Base-by-base conservation (phyloP, 64 coral and sea anemone species). In the Stylophora pistillata region DNA sequence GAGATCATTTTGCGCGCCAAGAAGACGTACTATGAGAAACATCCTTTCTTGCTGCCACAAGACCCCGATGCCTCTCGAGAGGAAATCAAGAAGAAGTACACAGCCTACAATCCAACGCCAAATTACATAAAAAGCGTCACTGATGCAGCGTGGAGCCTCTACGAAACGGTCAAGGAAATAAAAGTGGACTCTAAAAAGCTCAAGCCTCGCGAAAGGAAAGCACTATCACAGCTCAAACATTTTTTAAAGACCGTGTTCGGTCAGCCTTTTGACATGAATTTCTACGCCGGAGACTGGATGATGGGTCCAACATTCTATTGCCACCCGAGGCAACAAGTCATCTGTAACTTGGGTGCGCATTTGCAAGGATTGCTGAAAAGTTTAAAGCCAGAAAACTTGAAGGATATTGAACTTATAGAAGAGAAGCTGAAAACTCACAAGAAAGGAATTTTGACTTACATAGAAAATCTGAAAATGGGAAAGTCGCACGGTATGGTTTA, bases 211-310 rank as follows among this genome's bases (percentile, higher is more conserved):
- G 95, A 96, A 93, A 86, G 58, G 27, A 96, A 96, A 85, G 95
- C 91, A 16, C 86, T 96, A 20, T 90, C 78, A 10, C 90, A 99
- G 85, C 61, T 99, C 0, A 92, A 88, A 56, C 89, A 93, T 56
- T 99, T 90, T 37, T 78, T 99, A 11, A 92, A 90, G 47, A 88
- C 92, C 26, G 69, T 33, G n/a, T 99, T 99, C 74, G 90, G 93
- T 17, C 28, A 61, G 13, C 90, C 90, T 4, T 95, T 80, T 64
- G 97, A 87, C 16, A 60, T 78, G 54, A 95, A 99, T 52, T 99
- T 93, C 65, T 86, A 88, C 30, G 56, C 90, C 10, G 94, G 94
- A 4, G 94, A 96, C 30, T 96, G 92, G 88, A 86, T 96, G 91
- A 66, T 96, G 65, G 90, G 90, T 0, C 90, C 94, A 9, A 96